Evolutionary conservation across 2,797 vertebrate genomes (phyloP).

Genomic region (Labeo calbasu): DNA sequence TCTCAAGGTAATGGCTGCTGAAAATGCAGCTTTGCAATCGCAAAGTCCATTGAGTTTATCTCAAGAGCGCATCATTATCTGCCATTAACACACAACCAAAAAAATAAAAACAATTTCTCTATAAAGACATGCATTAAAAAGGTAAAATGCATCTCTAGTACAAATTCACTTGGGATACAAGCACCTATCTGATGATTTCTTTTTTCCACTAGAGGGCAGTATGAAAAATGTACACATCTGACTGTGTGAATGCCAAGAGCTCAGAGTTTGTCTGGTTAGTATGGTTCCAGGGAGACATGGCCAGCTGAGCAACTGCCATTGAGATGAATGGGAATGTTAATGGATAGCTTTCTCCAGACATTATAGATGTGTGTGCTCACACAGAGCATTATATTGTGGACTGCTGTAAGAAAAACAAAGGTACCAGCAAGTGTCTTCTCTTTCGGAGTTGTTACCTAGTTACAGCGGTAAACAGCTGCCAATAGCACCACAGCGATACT

Average conservation of each 20-base stretch:
- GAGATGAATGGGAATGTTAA: neutral
- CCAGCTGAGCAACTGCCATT: conserved; percentile 2
- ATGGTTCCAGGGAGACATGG: neutral
- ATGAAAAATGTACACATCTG: neutral
- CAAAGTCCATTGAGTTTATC: neutral
- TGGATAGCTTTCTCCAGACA: neutral
- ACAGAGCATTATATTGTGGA: neutral
- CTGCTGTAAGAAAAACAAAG: neutral
- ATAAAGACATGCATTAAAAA: neutral
- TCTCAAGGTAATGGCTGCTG: neutral
- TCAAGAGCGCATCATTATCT: neutral
- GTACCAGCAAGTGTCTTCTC: neutral
- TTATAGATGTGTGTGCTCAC: neutral
- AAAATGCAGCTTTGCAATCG: neutral
- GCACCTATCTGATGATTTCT: neutral
- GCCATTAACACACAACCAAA: neutral
- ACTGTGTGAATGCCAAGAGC: neutral
- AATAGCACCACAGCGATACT: neutral
- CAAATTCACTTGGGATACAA: neutral
- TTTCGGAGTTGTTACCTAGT: neutral
- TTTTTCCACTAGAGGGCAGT: neutral
- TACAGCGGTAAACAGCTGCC: neutral
- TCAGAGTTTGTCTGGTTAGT: neutral
- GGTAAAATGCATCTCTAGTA: neutral
- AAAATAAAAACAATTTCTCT: neutral